Evolutionary conservation across 2,797 vertebrate species (phyloP).

Genomic region (Heteromormyrus szaboi): DNA sequence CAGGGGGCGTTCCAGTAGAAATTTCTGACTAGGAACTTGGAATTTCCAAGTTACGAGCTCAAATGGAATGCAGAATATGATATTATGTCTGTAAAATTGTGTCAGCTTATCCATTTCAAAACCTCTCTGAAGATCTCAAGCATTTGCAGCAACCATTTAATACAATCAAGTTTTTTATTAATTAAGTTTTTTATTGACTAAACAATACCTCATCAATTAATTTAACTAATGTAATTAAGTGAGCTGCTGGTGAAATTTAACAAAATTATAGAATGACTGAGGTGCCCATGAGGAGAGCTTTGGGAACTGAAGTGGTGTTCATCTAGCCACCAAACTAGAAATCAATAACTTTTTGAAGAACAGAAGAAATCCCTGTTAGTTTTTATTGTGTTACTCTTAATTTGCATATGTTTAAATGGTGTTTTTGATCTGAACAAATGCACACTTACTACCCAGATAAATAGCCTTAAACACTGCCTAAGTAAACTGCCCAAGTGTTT

Average conservation of each 20-base stretch:
- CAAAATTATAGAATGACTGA: neutral
- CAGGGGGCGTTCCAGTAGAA: neutral
- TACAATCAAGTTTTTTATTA: neutral
- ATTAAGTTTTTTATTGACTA: neutral
- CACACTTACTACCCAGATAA: neutral
- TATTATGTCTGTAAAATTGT: neutral
- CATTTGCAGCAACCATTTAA: neutral
- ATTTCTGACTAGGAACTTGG: neutral
- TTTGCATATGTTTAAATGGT: neutral
- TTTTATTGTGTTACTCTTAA: neutral
- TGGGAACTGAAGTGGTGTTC: neutral
- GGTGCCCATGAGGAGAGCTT: neutral
- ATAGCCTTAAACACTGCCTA: neutral
- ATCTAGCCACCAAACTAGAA: neutral
- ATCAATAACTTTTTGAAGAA: neutral
- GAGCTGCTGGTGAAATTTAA: neutral
- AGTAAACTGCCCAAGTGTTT: neutral
- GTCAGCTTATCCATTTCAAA: neutral
- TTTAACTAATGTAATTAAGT: neutral
- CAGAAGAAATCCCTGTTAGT: neutral
- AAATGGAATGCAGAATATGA: neutral
- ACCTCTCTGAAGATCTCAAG: neutral
- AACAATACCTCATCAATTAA: neutral
- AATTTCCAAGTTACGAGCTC: neutral
- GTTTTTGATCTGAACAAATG: neutral